A percentile compares a stretch with the other conserved stretches of the same genome.
Evolutionary conservation across 64 coral and sea anemone genomes (phyloP).

Genomic region (Stichodactyla helianthus): DNA sequence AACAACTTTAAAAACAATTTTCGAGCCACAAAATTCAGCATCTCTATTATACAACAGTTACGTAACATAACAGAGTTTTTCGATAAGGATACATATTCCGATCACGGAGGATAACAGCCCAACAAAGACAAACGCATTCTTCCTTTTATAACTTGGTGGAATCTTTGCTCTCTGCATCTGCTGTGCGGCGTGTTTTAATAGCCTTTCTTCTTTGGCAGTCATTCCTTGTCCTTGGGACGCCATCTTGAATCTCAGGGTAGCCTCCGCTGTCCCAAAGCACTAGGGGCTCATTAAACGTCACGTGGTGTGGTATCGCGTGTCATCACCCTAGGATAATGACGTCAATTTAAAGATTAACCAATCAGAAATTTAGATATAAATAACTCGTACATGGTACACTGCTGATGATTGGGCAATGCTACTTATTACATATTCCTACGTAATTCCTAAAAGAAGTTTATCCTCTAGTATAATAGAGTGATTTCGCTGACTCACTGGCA

Average conservation of each 20-base stretch:
- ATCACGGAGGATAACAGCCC: constrained; percentile 69
- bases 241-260: constrained; percentile 61
- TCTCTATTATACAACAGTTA: neutral
- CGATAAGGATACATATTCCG: constrained; percentile 90
- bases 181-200: constrained; percentile 33
- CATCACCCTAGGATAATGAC: constrained; percentile 12
- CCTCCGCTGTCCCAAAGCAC: neutral
- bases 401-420: constrained; percentile 8
- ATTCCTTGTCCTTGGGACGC: constrained; percentile 36
- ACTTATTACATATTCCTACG: constrained; percentile 1
- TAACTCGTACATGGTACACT: neutral
- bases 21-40: neutral
- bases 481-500: constrained; percentile 42
- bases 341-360: constrained; percentile 28
- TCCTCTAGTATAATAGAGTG: neutral
- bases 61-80: neutral
- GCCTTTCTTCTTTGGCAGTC: constrained; percentile 29
- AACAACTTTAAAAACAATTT: too few species aligned
- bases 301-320: constrained; percentile 27
- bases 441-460: constrained; percentile 32
- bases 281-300: neutral
- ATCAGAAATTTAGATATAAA: constrained; percentile 8
- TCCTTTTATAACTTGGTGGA: constrained; percentile 45
- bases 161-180: constrained; percentile 34
- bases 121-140: constrained; percentile 56